phyloP scores from a whole-genome alignment of 2,113 vertebrate genomes.

The Alethe diademata region DNA sequence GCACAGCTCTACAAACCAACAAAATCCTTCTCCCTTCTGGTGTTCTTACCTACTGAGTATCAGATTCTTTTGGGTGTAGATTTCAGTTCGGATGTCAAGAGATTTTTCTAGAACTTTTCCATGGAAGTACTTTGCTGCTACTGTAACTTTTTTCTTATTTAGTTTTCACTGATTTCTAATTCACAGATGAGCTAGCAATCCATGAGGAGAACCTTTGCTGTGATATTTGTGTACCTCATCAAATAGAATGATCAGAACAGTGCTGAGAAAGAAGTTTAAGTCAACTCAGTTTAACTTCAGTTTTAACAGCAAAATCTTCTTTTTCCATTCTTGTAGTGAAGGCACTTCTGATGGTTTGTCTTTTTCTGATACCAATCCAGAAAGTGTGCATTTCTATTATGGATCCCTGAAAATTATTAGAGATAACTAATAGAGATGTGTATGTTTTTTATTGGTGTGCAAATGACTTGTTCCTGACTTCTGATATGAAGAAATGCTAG shows the following conservation, averaged over 20 bases:
- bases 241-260: not conserved
- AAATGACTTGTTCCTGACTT: not conserved
- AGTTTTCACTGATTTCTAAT: not conserved
- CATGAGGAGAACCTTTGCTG: not conserved
- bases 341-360: not conserved
- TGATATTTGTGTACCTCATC: not conserved
- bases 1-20: not conserved
- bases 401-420: not conserved
- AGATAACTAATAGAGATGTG: not conserved
- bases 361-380: not conserved
- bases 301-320: not conserved
- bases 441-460: not conserved
- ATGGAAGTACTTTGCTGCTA: not conserved
- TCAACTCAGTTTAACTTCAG: not conserved
- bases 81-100: not conserved
- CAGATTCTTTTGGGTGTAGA: rapidly evolving
- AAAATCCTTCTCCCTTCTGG: not conserved
- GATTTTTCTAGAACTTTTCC: not conserved
- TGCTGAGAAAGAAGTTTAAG: not conserved
- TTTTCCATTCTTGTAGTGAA: not conserved
- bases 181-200: not conserved
- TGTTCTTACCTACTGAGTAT: not conserved
- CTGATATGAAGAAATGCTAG: not conserved
- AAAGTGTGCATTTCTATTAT: not conserved
- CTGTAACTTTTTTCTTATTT: not conserved